Evolutionary conservation across 2,888 invertebrate species (phyloP).

Genomic region (Caenorhabditis uteleia): DNA sequence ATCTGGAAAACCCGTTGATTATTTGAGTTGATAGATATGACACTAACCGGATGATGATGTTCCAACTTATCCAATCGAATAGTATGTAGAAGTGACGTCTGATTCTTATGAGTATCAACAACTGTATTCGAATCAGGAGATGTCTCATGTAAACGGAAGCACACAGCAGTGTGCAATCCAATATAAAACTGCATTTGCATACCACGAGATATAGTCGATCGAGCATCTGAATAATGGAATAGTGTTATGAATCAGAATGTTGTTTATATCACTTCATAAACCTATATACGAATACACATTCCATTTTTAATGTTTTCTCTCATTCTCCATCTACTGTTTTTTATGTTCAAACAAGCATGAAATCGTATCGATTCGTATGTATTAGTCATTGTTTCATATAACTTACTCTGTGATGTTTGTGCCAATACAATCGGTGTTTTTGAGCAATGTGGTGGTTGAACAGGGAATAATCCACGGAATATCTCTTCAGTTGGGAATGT

Average conservation of each 20-base stretch:
- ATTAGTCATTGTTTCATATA: conserved; percentile 12
- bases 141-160: conserved; percentile 52
- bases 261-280: background rate
- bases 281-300: no score
- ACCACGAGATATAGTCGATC: conserved; percentile 32
- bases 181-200: conserved; percentile 59
- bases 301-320: no score
- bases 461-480: conserved; percentile 44
- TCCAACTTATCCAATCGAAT: conserved; percentile 60
- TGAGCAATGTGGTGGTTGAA: conserved; percentile 56
- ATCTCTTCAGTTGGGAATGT: conserved; percentile 28
- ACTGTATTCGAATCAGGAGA: conserved; percentile 6
- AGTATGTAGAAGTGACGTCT: conserved; percentile 59
- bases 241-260: background rate
- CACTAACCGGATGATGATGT: conserved; percentile 65
- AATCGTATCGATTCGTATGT: conserved; percentile 2
- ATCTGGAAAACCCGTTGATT: conserved; percentile 42
- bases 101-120: conserved; percentile 15
- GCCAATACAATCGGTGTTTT: conserved; percentile 51
- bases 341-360: conserved; percentile 7
- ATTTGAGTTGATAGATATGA: background rate
- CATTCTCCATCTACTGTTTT: no score
- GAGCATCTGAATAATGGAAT: conserved; percentile 30
- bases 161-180: conserved; percentile 56
- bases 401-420: conserved; percentile 46